Conservation (phyloP, 1,140 invertebrate genomes). For the Ips nitidus region DNA sequence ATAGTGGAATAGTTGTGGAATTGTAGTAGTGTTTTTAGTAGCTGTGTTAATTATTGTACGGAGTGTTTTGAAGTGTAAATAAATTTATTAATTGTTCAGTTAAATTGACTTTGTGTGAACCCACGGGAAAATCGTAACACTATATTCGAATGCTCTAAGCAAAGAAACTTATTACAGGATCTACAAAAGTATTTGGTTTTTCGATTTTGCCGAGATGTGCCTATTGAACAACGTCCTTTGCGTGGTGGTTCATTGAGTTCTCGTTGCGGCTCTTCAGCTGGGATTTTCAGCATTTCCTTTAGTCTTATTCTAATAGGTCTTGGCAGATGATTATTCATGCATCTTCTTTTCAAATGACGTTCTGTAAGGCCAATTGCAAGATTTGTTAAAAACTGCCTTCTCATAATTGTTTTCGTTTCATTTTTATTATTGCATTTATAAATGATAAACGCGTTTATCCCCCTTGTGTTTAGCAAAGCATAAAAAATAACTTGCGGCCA, state of each 20-base stretch:
- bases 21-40: no score
- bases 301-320: conserved; percentile 20
- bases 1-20: no score
- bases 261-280: conserved; percentile 10
- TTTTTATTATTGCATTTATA: conserved; percentile 13
- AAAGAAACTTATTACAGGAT: conserved; percentile 19
- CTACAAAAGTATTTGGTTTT: conserved; percentile 17
- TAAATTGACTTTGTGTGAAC: no score
- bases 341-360: neutral
- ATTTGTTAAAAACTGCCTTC: neutral
- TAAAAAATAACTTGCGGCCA: conserved; percentile 49
- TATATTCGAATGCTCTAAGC: conserved; percentile 10
- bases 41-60: no score
- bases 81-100: no score
- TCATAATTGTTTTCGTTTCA: neutral
- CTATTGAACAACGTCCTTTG: neutral
- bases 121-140: no score
- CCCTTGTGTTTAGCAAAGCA: neutral
- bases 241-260: conserved; percentile 21
- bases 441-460: neutral
- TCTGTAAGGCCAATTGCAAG: neutral
- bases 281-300: conserved; percentile 6
- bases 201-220: conserved; percentile 1
- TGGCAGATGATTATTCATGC: neutral
- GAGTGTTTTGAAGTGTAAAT: no score